Evolutionary conservation across 1,140 invertebrate species (phyloP).

Genomic region (Sitophilus oryzae): DNA sequence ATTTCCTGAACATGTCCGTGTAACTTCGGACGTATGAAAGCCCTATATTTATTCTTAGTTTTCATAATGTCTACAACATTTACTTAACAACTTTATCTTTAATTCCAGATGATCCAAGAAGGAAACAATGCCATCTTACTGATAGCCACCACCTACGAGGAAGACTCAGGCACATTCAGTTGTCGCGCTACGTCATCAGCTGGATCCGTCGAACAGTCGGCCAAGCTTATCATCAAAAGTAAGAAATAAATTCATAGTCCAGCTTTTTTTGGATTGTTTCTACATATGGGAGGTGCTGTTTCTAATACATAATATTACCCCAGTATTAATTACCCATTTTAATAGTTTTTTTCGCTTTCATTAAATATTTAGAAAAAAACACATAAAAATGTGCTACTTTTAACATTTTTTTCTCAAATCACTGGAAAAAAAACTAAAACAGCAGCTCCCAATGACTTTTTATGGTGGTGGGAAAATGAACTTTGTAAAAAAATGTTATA

Average conservation of each 20-base stretch:
- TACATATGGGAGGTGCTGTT: constrained; percentile 20
- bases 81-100: constrained; percentile 8
- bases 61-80: too few relatives aligned
- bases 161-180: constrained; percentile 88
- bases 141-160: constrained; percentile 87
- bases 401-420: constrained; percentile 18
- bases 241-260: constrained; percentile 92
- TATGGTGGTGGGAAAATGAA: constrained; percentile 21
- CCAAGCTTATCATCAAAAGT: constrained; percentile 95
- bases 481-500: constrained; percentile 17
- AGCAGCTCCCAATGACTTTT: constrained; percentile 16
- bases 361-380: background rate
- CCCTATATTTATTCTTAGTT: too few relatives aligned
- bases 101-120: constrained; percentile 84
- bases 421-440: constrained; percentile 20
- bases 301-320: constrained; percentile 10
- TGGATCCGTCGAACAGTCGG: constrained; percentile 86
- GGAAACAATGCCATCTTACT: constrained; percentile 82
- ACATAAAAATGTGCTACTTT: constrained; percentile 9
- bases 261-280: too few relatives aligned
- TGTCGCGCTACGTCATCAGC: constrained; percentile 84
- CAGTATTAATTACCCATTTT: background rate
- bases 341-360: background rate
- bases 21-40: too few relatives aligned
- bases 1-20: too few relatives aligned